Evolutionary conservation across 2,888 invertebrate species (phyloP), one percentile per base, ranked within the genome.

Genomic region (Aphidoletes aphidimyza): DNA sequence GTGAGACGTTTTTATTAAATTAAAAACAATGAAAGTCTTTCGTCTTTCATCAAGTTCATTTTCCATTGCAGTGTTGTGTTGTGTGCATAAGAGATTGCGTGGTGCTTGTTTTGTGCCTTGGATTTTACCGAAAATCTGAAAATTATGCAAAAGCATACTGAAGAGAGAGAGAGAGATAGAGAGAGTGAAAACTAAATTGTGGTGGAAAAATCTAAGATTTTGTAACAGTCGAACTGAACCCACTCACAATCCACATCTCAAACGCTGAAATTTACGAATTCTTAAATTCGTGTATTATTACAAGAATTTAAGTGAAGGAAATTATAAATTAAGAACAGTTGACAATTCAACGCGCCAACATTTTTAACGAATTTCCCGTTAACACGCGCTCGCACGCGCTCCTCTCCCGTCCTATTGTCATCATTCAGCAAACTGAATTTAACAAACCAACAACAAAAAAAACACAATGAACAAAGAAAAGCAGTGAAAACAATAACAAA

Each of bases 391-490:
- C n/a, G n/a, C n/a, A n/a, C n/a, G n/a, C n/a, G n/a, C n/a, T n/a
- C n/a, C n/a, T n/a, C n/a, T n/a, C n/a, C n/a, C n/a, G n/a, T n/a
- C n/a, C n/a, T n/a, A n/a, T n/a, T n/a, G n/a, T n/a, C n/a, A n/a
- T n/a, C n/a, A n/a, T n/a, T n/a, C n/a, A n/a, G n/a, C n/a, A 17
- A 78, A 78, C 78, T 6, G 22, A 81, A 81, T 81, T 37, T 37
- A n/a, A 81, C 37, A 19, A 37, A n/a, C 81, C 81, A 81, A 69
- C 9, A n/a, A 69, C 69, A 69, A 30, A 81, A 81, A 37, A n/a
- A n/a, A n/a, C n/a, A 37, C 39, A 81, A 81, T 81, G n/a, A 81
- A 81, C 81, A 81, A 81, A 37, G 37, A 81, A 81, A 37, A 81
- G 81, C 81, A 37, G 37, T 39, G 11, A 37, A 37, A 36, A 81